A percentile compares a stretch with the other conserved stretches of the same genome.
Conservation (phyloP, 2,888 invertebrate genomes). For the Xestia rhomboidea region DNA sequence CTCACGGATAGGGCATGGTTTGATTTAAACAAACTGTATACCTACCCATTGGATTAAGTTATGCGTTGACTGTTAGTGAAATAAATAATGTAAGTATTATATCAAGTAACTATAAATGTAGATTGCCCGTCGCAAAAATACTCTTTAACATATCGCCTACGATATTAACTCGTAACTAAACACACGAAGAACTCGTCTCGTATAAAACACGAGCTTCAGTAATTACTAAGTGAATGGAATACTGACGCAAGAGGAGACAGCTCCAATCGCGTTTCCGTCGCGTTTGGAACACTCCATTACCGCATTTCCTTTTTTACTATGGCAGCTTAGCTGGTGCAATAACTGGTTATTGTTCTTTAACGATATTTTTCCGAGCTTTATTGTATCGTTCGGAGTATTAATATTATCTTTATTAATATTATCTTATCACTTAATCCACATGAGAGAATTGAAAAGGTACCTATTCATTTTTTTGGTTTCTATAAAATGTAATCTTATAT, state of each 20-base stretch:
- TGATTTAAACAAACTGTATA: no score
- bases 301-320: slow-evolving; percentile 28
- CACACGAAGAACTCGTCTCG: slow-evolving; percentile 1
- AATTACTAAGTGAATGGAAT: slow-evolving; percentile 51
- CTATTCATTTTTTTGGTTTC: not conserved
- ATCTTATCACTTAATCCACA: not conserved
- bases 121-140: not conserved
- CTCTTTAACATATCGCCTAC: not conserved
- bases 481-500: no score
- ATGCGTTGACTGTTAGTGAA: not conserved
- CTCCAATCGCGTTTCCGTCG: slow-evolving; percentile 47
- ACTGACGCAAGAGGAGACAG: slow-evolving; percentile 47
- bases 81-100: not conserved
- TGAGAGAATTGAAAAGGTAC: not conserved
- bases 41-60: not conserved
- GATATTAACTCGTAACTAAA: slow-evolving; percentile 12
- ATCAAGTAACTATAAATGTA: not conserved
- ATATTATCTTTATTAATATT: not conserved
- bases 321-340: slow-evolving; percentile 25
- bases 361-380: not conserved
- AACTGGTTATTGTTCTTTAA: not conserved
- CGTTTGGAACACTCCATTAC: slow-evolving; percentile 52
- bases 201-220: slow-evolving; percentile 40
- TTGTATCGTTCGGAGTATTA: not conserved
- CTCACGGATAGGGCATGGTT: no score